Conservation (phyloP, 2,797 vertebrate species). For the Borostomias antarcticus region DNA sequence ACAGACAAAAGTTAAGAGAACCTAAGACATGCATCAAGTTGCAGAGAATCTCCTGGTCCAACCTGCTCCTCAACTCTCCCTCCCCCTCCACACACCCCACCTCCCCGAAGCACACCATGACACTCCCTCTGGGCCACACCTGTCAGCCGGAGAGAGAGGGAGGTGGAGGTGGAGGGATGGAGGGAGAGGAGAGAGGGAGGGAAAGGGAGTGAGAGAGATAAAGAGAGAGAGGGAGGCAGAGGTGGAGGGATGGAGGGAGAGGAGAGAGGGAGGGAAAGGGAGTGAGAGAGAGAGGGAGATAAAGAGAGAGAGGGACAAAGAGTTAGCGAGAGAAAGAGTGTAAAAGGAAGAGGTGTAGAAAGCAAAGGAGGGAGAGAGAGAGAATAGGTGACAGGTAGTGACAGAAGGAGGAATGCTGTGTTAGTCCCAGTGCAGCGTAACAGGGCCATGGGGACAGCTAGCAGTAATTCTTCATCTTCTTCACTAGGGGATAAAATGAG, state of each 20-base stretch:
- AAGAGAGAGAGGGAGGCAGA: neutral
- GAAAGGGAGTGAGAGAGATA: slow-evolving; percentile 33
- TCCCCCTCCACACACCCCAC: slow-evolving; percentile 44
- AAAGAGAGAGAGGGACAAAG: neutral
- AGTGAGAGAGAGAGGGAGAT: neutral
- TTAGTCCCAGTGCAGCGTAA: slow-evolving; percentile 70
- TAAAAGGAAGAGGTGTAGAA: slow-evolving; percentile 3
- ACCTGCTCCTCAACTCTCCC: slow-evolving; percentile 56
- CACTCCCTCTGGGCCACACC: slow-evolving; percentile 71
- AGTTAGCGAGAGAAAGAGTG: neutral
- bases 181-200: neutral
- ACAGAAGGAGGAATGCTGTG: slow-evolving; percentile 75
- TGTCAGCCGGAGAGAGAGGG: slow-evolving; percentile 54
- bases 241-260: slow-evolving; percentile 35
- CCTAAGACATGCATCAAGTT: slow-evolving; percentile 65
- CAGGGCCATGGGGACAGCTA: slow-evolving; percentile 70
- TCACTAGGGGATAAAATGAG: slow-evolving; percentile 18
- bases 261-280: neutral
- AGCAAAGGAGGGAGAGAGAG: slow-evolving; percentile 21
- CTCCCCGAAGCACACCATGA: slow-evolving; percentile 61
- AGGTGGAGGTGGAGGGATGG: neutral
- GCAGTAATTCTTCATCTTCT: slow-evolving; percentile 65
- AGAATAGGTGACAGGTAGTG: slow-evolving; percentile 73
- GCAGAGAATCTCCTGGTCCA: slow-evolving; percentile 54
- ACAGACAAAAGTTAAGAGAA: slow-evolving; percentile 74